Conservation (phyloP, 2,797 vertebrate genomes). For the Sebastes melanostomus region DNA sequence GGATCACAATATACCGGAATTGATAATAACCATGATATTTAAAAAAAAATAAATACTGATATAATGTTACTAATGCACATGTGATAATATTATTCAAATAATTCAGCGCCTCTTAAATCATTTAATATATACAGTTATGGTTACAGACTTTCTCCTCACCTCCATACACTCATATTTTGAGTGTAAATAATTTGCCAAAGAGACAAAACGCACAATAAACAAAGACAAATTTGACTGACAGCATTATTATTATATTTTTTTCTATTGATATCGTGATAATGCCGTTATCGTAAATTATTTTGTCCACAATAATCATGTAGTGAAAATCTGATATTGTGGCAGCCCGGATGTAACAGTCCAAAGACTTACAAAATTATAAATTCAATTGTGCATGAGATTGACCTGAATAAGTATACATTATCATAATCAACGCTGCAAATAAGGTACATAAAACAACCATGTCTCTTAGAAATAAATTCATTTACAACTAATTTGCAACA, state of each 20-base stretch:
- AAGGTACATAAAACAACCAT: too few species aligned
- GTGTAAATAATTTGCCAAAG: not conserved
- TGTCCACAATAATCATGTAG: too few species aligned
- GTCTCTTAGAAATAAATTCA: too few species aligned
- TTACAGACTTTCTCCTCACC: not conserved
- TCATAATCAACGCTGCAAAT: fast-evolving
- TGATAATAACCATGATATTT: not conserved
- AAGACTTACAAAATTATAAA: too few species aligned
- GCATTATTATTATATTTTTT: not conserved
- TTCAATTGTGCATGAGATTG: fast-evolving
- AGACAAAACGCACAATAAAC: not conserved
- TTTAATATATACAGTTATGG: not conserved
- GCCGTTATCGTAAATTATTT: too few species aligned
- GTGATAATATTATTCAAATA: not conserved
- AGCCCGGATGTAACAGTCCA: too few species aligned
- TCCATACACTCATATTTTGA: not conserved
- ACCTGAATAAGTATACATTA: not conserved
- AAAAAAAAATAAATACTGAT: not conserved
- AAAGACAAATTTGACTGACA: not conserved
- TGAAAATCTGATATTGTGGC: too few species aligned
- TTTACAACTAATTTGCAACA: too few species aligned
- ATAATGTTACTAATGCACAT: not conserved
- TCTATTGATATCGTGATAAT: too few species aligned
- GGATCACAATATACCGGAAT: too few species aligned
- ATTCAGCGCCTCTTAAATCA: not conserved